Evolutionary conservation across 2,888 invertebrate genomes (phyloP), one percentile per base, ranked within the genome.

Genomic region (Diaphora mendica): DNA sequence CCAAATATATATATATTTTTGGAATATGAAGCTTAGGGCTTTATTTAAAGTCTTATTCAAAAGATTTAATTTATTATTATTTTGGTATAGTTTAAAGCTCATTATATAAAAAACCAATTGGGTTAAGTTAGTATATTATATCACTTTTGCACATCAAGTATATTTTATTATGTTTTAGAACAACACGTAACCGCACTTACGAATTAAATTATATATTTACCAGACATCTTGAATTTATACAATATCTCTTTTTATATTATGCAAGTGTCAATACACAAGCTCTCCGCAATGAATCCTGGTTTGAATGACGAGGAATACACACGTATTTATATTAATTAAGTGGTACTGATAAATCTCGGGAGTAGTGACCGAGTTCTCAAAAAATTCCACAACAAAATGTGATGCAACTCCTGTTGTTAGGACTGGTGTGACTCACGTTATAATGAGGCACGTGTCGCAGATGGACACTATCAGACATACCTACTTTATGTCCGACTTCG

Each of bases 301-400:
- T 48, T 67, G 67, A 67, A 67, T 67, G 33, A 1, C 33, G 48
- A 67, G 30, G 23, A 48, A 67, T 44, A 48, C 30, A 62, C 17
- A 30, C 17, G 26, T 67, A 48, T 67, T 67, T 26, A 48, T 48
- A 67, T 48, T 48, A 67, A 48, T 48, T 48, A 48, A 48, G 23
- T 23, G 23, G 44, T 23, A 48, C 44, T 33, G 67, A 67, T 67
- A 67, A 67, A 48, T 20, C 33, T 30, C 30, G 17, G 33, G 67
- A 67, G 48, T 48, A 67, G 33, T 33, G 67, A 44, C 67, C 67
- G 67, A 13, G 7, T 33, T 48, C 44, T 67, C n/a, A 67, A 67
- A 48, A 48, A 48, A 30, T 67, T 67, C 67, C 67, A 67, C 67
- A 48, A 48, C 23, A 30, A 33, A 20, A 11, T 48, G 26, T 44